Evolutionary conservation across 2,797 vertebrate genomes (phyloP).

Genomic region (Hydrolagus colliei): DNA sequence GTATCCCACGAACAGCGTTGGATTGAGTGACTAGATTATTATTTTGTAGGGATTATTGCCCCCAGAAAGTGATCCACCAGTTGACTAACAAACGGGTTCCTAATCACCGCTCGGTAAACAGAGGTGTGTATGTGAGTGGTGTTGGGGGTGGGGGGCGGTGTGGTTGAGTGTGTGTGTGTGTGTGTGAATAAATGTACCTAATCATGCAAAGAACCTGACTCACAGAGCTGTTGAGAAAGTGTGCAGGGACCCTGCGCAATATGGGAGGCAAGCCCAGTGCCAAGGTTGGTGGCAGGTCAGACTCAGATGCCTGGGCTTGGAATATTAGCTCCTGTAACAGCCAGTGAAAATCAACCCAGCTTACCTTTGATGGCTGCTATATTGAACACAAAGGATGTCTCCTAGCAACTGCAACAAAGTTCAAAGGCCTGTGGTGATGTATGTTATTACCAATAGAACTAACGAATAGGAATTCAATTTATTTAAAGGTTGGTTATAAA

Average conservation of each 20-base stretch:
- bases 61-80: too few relatives aligned
- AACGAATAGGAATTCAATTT: not conserved
- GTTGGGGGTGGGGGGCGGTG: not conserved
- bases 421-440: not conserved
- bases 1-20: too few relatives aligned
- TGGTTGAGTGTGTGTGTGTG: too few relatives aligned
- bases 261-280: not conserved
- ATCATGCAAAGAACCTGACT: not conserved
- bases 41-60: too few relatives aligned
- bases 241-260: not conserved
- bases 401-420: not conserved
- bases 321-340: too few relatives aligned
- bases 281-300: not conserved
- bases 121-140: not conserved
- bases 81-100: too few relatives aligned
- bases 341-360: not conserved
- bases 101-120: too few relatives aligned
- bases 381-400: not conserved
- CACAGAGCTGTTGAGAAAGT: not conserved
- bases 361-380: not conserved
- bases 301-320: not conserved
- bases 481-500: slow-evolving; percentile 14
- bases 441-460: not conserved
- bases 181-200: not conserved
- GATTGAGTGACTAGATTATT: too few relatives aligned